A percentile compares a stretch with the other conserved stretches of the same genome.
Conservation (phyloP, 2,888 invertebrate species). For the Yponomeuta malinellus region DNA sequence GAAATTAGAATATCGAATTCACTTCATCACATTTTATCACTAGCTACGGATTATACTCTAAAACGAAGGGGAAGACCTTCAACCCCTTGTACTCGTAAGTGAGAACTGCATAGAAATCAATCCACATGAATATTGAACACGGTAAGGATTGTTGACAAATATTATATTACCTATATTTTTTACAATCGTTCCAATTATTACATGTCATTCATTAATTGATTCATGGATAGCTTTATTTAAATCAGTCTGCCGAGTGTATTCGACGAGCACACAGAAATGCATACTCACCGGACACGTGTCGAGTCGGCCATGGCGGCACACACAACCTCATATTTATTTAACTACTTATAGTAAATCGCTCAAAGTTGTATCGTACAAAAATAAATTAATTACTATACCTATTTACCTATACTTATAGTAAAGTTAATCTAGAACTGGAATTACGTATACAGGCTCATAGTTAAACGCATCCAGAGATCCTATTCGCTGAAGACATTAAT, state of each 20-base stretch:
- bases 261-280: background rate
- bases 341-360: background rate
- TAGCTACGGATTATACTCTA: too few relatives aligned
- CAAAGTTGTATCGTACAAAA: background rate
- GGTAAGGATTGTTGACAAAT: too few relatives aligned
- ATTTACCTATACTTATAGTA: too few relatives aligned
- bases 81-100: too few relatives aligned
- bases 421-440: background rate
- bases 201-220: background rate
- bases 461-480: background rate
- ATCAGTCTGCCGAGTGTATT: background rate
- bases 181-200: background rate
- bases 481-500: too few relatives aligned
- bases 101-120: too few relatives aligned
- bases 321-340: background rate
- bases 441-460: background rate
- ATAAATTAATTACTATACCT: background rate
- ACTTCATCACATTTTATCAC: too few relatives aligned
- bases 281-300: background rate
- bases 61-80: too few relatives aligned
- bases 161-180: too few relatives aligned
- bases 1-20: too few relatives aligned
- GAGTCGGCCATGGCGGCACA: background rate
- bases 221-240: background rate
- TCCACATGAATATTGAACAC: too few relatives aligned